Base-by-base conservation (phyloP, 2,797 vertebrate genomes). In the Sphaeramia orbicularis region DNA sequence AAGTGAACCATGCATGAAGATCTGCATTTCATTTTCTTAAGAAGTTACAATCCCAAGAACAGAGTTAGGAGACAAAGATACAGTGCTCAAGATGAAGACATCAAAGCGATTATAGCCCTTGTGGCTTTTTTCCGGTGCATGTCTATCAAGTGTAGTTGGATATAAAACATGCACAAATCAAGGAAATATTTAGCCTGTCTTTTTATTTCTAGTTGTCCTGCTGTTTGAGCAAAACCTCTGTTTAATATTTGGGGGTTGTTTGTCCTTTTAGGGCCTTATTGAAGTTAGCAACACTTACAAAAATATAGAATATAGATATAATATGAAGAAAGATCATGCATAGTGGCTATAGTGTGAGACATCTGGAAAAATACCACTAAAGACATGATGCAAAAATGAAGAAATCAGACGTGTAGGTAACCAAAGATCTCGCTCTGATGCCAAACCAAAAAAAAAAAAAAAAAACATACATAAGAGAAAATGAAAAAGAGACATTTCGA, bases 51-150 rank as follows among this genome's bases (percentile, higher is more conserved):
- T 74, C 61, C 42, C 15, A 11, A 57, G 59, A 24, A 47, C 45
- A 38, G 51, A 71, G 67, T 44, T 70, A 69, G 60, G 57, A 63
- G 55, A 64, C 40, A 61, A 53, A 78, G 55, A 79, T 32, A 61
- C 67, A 38, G 70, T 19, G 54, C 37, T 67, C 80, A 63, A 83
- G 74, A 89, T 52, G 50, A 86, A 89, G 84, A 88, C 75, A 81
- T 89, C 81, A 88, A 83, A 85, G 83, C 83, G 73, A 82, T 80
- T 81, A 82, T 83, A 85, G 68, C 80, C 75, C 63, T 1, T 50
- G 70, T 78, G 81, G 69, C 53, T 61, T 65, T 68, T 76, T 79
- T 77, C 71, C 64, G 55, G 70, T 72, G 58, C 49, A 43, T 71
- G 55, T 76, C 83, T 85, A 78, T 86, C 84, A 89, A 74, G 67